phyloP scores from a whole-genome alignment of 2,797 vertebrate genomes.

The Poecilia wingei region DNA sequence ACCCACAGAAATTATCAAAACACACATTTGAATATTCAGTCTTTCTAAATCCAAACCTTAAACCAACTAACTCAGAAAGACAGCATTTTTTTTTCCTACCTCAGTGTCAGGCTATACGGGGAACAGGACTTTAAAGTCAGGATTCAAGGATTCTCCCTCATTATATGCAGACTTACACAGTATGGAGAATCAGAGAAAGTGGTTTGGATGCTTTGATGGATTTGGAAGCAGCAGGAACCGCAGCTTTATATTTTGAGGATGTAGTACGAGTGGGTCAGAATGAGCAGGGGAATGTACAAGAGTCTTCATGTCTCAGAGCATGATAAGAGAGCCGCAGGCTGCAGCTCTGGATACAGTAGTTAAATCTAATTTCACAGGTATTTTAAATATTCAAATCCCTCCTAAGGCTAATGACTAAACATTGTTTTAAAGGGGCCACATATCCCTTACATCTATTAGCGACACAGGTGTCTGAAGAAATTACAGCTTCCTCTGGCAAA shows the following conservation, averaged over 20 bases:
- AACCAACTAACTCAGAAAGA: background rate
- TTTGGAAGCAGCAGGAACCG: conserved; percentile 40
- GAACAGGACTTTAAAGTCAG: conserved; percentile 35
- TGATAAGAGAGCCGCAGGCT: conserved; percentile 26
- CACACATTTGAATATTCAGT: conserved; percentile 29
- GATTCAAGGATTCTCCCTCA: conserved; percentile 28
- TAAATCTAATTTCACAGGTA: conserved; percentile 33
- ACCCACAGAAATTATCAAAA: conserved; percentile 45
- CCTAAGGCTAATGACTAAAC: conserved; percentile 5
- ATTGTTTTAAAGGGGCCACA: conserved; percentile 5
- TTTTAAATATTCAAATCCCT: conserved; percentile 27
- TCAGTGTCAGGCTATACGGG: background rate
- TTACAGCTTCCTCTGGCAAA: background rate
- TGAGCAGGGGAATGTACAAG: conserved; percentile 22
- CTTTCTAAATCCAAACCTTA: conserved; percentile 23
- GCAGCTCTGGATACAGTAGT: conserved; percentile 16
- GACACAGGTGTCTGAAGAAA: background rate
- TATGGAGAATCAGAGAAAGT: conserved; percentile 36
- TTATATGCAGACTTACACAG: conserved; percentile 33
- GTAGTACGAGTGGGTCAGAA: conserved; percentile 60
- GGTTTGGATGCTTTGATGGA: conserved; percentile 43
- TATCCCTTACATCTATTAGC: conserved; percentile 1
- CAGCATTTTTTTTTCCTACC: background rate
- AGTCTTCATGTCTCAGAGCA: conserved; percentile 17
- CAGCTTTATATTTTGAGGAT: conserved; percentile 41